Evolutionary conservation across 37 sponge, comb jelly and placozoan species (phyloP).

Genomic region (Cladorhizidae sp.): DNA sequence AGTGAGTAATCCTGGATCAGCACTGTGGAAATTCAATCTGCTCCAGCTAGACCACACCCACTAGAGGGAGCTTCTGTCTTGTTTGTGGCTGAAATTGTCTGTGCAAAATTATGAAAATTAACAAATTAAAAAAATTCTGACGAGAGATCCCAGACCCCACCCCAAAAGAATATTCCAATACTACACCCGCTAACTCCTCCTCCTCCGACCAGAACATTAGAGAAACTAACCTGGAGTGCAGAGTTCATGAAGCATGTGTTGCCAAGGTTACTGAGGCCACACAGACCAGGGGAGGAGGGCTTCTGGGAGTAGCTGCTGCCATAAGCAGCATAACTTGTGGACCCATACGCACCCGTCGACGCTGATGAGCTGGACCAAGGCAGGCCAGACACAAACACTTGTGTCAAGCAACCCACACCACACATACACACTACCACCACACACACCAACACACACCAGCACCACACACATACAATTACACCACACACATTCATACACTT

Average conservation of each 20-base stretch:
- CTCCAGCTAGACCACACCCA: too few relatives aligned
- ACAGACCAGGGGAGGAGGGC: conserved; percentile 63
- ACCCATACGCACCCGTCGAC: neutral
- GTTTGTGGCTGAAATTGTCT: neutral
- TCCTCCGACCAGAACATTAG: neutral
- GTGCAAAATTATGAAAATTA: neutral
- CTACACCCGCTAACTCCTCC: too few relatives aligned
- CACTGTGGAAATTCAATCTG: too few relatives aligned
- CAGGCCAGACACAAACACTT: too few relatives aligned
- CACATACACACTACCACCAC: too few relatives aligned
- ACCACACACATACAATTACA: neutral
- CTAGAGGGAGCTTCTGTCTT: too few relatives aligned
- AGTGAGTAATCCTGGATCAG: too few relatives aligned
- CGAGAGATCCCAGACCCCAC: too few relatives aligned
- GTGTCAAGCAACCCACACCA: too few relatives aligned
- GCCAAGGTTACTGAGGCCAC: conserved; percentile 89
- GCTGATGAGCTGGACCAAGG: neutral
- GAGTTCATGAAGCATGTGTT: conserved; percentile 95
- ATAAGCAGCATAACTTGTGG: neutral
- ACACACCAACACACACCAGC: too few relatives aligned
- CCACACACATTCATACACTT: neutral
- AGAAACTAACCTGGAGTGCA: conserved; percentile 62
- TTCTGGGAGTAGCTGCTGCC: conserved; percentile 27
- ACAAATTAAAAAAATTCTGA: too few relatives aligned
- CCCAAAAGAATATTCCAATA: too few relatives aligned